phyloP scores from a whole-genome alignment of 1,140 invertebrate species.

The Ceratina japonica region DNA sequence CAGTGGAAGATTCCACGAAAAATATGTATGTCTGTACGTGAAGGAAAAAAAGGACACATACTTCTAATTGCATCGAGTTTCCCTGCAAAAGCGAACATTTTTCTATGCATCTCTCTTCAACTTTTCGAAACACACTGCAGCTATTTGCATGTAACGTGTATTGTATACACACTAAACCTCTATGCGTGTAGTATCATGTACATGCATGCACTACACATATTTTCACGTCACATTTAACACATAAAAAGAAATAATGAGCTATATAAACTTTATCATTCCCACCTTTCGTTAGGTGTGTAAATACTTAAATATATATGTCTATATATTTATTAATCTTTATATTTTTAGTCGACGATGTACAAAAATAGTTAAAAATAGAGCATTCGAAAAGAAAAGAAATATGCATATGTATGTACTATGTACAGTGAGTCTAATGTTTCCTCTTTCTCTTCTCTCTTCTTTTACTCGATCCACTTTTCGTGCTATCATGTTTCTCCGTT shows the following conservation, averaged over 20 bases:
- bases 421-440: neutral
- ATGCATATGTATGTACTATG: neutral
- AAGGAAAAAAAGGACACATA: neutral
- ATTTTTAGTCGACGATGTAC: neutral
- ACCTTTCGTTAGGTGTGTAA: neutral
- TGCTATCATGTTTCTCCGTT: slow-evolving; percentile 12
- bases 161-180: too few species aligned
- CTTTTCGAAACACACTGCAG: too few species aligned
- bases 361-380: slow-evolving; percentile 20
- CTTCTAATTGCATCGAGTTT: neutral
- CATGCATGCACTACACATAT: too few species aligned
- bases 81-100: too few species aligned
- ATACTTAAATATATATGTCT: neutral
- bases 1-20: slow-evolving; percentile 4
- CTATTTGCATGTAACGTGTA: too few species aligned
- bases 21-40: neutral
- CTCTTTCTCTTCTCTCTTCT: slow-evolving; percentile 48
- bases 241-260: neutral
- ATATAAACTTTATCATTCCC: neutral
- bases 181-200: too few species aligned
- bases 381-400: neutral
- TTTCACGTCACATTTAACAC: too few species aligned
- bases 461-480: slow-evolving; percentile 1
- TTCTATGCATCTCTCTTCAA: too few species aligned
- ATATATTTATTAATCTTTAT: neutral